Evolutionary conservation across 2,888 invertebrate genomes (phyloP), one percentile per base, ranked within the genome.

Genomic region (Troides oblongomaculatus): DNA sequence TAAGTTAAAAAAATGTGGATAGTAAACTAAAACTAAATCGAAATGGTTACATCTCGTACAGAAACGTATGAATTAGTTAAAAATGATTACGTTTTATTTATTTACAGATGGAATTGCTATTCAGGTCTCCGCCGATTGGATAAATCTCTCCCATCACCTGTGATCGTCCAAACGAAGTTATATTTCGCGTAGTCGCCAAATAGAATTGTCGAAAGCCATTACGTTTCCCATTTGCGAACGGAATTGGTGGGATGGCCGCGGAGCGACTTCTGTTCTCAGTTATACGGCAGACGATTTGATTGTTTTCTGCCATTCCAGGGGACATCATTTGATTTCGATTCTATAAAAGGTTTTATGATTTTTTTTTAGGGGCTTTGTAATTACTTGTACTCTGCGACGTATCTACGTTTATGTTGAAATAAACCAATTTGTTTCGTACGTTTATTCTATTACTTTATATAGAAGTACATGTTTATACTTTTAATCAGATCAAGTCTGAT

Each of bases 181-280:
- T 72, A 76, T 75, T 77, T 76, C 75, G 79, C 80, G 78, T 82
- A 79, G 80, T 79, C 76, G 72, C 76, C 80, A 90, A 90, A 90
- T 90, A 81, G 84, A 86, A 87, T 88, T 86, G 87, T 81, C 84
- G 75, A 89, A 88, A 88, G 79, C 82, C 80, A 91, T 91, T 90
- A 90, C 88, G 82, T 84, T 92, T 90, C 87, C 89, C 81, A 90
- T 90, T 91, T 89, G 84, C 80, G 77, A 81, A 77, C 81, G 78
- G 85, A 89, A 90, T 92, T 90, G 91, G 84, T 86, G 84, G 87
- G 89, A 79, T 81, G 85, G 76, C 67, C 75, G 78, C 78, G 82
- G 74, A 76, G 70, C 74, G 77, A 76, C 77, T 81, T 82, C 77
- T 78, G 77, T 76, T 77, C 74, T 68, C 73, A 64, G 72, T 75